These are phyloP conservation scores for Cephus pygmeus DNA, from an alignment of 2,888 invertebrate genomes.

Conservation along the genomic window DNA sequence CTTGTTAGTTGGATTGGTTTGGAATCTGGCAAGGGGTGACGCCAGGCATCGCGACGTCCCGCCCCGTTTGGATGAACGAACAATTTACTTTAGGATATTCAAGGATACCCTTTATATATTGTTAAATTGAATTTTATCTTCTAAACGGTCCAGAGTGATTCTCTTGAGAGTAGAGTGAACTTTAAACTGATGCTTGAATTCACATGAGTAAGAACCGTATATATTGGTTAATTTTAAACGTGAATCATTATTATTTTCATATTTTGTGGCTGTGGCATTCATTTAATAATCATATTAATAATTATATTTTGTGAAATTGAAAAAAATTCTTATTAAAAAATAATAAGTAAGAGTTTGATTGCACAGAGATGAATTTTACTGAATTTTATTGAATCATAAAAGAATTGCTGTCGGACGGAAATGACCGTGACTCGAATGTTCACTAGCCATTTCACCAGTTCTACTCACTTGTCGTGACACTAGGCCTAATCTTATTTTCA, in stretches of 20 bases:
- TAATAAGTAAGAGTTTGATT: not conserved
- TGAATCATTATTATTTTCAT: not conserved
- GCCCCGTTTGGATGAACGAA: not conserved
- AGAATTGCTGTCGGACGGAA: slow-evolving; percentile 25
- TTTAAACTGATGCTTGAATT: not conserved
- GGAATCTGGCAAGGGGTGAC: too few relatives aligned
- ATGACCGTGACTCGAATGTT: slow-evolving; percentile 42
- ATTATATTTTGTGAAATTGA: not conserved
- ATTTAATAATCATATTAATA: not conserved
- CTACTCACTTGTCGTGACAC: slow-evolving; percentile 1
- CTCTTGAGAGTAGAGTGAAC: not conserved
- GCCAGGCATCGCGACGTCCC: too few relatives aligned
- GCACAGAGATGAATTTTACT: not conserved
- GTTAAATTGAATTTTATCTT: not conserved
- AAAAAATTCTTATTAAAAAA: not conserved
- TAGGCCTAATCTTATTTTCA: not conserved
- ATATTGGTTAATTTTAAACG: not conserved
- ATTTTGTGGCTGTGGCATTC: not conserved
- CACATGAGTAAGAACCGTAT: not conserved
- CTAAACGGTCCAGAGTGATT: not conserved
- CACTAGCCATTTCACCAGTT: slow-evolving; percentile 28
- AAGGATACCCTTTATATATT: not conserved
- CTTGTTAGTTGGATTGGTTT: not conserved
- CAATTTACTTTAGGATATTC: not conserved
- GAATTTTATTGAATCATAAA: not conserved